Evolutionary conservation across 2,113 vertebrate species (phyloP), one percentile per base, ranked within the genome.

Genomic region (Piprites chloris): DNA sequence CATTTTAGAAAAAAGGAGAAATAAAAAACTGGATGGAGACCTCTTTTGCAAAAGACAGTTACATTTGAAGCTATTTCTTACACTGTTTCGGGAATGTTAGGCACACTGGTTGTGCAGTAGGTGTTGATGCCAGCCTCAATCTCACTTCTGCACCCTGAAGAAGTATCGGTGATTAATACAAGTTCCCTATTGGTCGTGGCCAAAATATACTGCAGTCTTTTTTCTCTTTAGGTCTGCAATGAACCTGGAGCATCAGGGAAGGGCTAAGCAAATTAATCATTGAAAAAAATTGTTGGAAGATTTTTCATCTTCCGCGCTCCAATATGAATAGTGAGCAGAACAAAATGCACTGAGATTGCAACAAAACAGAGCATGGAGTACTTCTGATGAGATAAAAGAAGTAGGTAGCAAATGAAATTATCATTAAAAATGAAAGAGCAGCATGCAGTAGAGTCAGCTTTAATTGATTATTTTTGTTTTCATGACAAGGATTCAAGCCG

Each of bases 381-480:
- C 44, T 85, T 78, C 46, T 74, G 46, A 22, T 59, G 50, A 84
- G 23, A 14, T 71, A 63, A 46, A 89, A 79, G 53, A 68, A 55
- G 17, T 50, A 32, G 24, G 28, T 58, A 84, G 26, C 50, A 89
- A 94, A 73, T 47, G 11, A 93, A 86, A 66, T 5, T 26, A 22
- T 15, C 12, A 68, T 76, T 85, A 66, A 83, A 88, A 90, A 65
- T 86, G 53, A 69, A 93, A 73, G 14, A 87, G 11, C 8, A 71
- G 9, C 37, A 74, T 15, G 50, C 16, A 74, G 28, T 46, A 58
- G n/a, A 17, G 27, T 56, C 32, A 85, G 37, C 6, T 91, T 81
- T 77, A 91, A 77, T 69, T 77, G 37, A 83, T 50, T 87, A 46
- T 47, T 69, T 87, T 87, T 89, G 44, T 91, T 92, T 95, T 91